A percentile compares a stretch with the other conserved stretches of the same genome.
These are phyloP conservation scores for Mandrillus leucophaeus DNA, from an alignment of 2,113 vertebrate genomes.

Conservation along the genomic window DNA sequence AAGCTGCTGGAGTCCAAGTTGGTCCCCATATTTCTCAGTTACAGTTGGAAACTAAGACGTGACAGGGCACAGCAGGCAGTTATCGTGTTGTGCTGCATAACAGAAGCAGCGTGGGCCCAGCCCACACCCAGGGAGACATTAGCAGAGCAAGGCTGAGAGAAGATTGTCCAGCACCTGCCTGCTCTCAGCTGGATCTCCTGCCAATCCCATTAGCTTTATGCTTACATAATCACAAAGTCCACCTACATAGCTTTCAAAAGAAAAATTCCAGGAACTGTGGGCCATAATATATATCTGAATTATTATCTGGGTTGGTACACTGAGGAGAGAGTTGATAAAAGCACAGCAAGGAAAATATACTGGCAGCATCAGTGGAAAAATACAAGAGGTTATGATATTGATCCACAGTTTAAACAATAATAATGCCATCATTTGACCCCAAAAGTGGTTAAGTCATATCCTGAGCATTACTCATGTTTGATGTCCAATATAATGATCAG, in stretches of 20 bases:
- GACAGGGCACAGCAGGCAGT: constrained; percentile 55
- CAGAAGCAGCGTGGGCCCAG: neutral
- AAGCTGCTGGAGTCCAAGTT: constrained; percentile 55
- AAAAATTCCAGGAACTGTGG: neutral
- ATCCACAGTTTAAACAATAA: constrained; percentile 49
- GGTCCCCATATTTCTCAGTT: constrained; percentile 70
- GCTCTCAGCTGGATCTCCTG: constrained; percentile 45
- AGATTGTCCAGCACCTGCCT: constrained; percentile 68
- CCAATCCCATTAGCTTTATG: constrained; percentile 62
- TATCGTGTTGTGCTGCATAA: neutral
- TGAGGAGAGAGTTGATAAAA: constrained; percentile 31
- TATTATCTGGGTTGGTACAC: constrained; percentile 3
- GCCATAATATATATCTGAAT: constrained; percentile 5
- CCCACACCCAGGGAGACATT: neutral
- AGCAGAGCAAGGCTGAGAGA: neutral
- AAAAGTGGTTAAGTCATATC: neutral
- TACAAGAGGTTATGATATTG: constrained; percentile 2
- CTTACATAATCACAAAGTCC: constrained; percentile 53
- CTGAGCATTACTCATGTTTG: constrained; percentile 52
- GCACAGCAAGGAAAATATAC: constrained; percentile 5
- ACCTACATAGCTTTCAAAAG: constrained; percentile 53
- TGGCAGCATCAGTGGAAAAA: constrained; percentile 19
- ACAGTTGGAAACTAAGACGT: constrained; percentile 55
- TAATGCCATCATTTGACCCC: constrained; percentile 1
- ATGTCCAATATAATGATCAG: constrained; percentile 72